Base-by-base conservation (phyloP, 64 coral and sea anemone genomes). In the Stichodactyla mertensii region DNA sequence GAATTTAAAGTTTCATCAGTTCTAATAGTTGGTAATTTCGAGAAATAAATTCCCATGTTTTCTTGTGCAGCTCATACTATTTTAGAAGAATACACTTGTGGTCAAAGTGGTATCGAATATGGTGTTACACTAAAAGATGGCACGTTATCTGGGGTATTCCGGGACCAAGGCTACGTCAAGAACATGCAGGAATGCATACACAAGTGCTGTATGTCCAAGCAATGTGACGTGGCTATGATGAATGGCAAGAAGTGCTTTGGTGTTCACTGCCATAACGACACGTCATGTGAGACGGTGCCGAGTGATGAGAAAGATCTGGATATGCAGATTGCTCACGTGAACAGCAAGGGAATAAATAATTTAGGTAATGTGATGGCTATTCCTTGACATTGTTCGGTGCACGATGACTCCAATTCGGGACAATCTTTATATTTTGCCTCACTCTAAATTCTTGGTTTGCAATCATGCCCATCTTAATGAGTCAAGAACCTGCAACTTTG, bases 171-270 rank as follows among this genome's bases (percentile, higher is more conserved):
- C 0, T 55, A 86, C 0, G 90, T 92, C 7, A 99, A 95, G 74
- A 99, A 99, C 57, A 95, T 99, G 84, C 97, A 99, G 27, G 97
- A 99, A 86, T 99, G 97, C 45, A 89, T 94, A 54, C 97, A 99
- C 83, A 66, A 92, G n/a, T 99, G 97, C 77, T 99, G 97, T 45
- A 87, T 87, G 57, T 79, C 87, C 8, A 95, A 92, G 28, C 87
- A 92, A 57, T 99, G 97, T 70, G 93, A 99, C 88, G 92, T 99
- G 14, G 97, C 97, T 36, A 92, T 99, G 93, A 95, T 99, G 97
- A 89, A 85, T 19, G 90, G 93, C 20, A 84, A 84, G 9, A 94
- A 92, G 64, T 99, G 97, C 74, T 94, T 92, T 52, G 91, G 93
- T 31, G 91, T 99, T 4, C 92, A 84, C 7, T 99, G 97, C 55